These are phyloP conservation scores for Henicopernis longicauda DNA, from an alignment of 2,113 vertebrate species.

Conservation along the genomic window DNA sequence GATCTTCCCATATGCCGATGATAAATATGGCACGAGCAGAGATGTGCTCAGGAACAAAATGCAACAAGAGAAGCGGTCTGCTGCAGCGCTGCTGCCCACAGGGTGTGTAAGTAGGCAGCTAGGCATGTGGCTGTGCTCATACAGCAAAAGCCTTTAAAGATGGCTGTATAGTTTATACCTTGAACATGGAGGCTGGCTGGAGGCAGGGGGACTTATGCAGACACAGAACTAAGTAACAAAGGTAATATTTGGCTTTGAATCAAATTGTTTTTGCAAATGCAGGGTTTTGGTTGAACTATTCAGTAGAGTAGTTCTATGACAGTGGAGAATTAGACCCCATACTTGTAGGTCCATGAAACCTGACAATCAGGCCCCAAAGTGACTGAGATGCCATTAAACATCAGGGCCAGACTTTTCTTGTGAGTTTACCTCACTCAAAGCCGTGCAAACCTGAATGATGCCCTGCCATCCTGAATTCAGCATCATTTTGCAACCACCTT, in stretches of 20 bases:
- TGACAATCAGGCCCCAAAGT: background rate
- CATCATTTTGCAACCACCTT: background rate
- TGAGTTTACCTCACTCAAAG: background rate
- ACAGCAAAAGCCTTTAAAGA: background rate
- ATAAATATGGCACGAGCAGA: background rate
- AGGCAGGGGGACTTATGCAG: background rate
- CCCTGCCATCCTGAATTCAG: background rate
- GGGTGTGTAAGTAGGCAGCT: background rate
- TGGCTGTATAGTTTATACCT: background rate
- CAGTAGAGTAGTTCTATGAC: background rate
- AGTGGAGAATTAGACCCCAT: background rate
- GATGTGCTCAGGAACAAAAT: background rate
- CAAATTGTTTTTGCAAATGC: background rate
- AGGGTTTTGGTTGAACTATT: background rate
- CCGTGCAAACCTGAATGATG: background rate
- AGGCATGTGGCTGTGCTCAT: background rate
- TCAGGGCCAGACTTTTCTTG: background rate
- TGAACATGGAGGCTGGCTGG: background rate
- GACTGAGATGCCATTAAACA: background rate
- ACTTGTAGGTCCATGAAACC: accelerated
- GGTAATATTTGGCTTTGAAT: background rate
- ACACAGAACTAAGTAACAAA: background rate
- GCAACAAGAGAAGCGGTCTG: background rate
- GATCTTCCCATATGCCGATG: accelerated
- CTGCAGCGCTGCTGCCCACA: background rate